Evolutionary conservation across 2,888 invertebrate genomes (phyloP).

Genomic region (Schrankia costaestrigalis): DNA sequence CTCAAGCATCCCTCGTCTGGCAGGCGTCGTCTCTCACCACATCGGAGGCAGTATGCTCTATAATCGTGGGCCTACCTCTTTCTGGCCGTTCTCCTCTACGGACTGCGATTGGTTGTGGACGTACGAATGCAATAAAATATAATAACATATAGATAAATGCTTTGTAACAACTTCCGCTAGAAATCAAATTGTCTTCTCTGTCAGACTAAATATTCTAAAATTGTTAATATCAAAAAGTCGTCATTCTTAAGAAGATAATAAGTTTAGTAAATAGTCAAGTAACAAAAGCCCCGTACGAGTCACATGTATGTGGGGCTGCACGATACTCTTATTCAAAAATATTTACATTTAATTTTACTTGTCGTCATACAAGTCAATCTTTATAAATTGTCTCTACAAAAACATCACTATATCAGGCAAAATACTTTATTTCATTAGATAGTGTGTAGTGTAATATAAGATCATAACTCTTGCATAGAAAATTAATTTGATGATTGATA

Average conservation of each 20-base stretch:
- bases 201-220: constrained; percentile 57
- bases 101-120: constrained; percentile 81
- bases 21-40: constrained; percentile 51
- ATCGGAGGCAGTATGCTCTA: constrained; percentile 50
- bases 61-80: constrained; percentile 76
- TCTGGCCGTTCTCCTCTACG: constrained; percentile 79
- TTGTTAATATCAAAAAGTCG: constrained; percentile 54
- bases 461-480: constrained; percentile 78
- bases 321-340: constrained; percentile 63
- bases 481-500: constrained; percentile 76
- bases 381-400: constrained; percentile 76
- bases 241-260: constrained; percentile 68
- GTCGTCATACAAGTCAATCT: constrained; percentile 68
- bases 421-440: constrained; percentile 66
- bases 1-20: constrained; percentile 33
- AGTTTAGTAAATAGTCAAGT: constrained; percentile 61
- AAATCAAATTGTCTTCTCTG: constrained; percentile 62
- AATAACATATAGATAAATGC: constrained; percentile 79
- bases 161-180: constrained; percentile 73
- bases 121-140: constrained; percentile 81
- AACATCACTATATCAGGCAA: constrained; percentile 77
- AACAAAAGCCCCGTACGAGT: constrained; percentile 72
- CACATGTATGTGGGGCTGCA: constrained; percentile 64
- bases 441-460: constrained; percentile 74
- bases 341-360: constrained; percentile 78